phyloP scores from a whole-genome alignment of 1,140 invertebrate genomes.

The Pentalonia nigronervosa region DNA sequence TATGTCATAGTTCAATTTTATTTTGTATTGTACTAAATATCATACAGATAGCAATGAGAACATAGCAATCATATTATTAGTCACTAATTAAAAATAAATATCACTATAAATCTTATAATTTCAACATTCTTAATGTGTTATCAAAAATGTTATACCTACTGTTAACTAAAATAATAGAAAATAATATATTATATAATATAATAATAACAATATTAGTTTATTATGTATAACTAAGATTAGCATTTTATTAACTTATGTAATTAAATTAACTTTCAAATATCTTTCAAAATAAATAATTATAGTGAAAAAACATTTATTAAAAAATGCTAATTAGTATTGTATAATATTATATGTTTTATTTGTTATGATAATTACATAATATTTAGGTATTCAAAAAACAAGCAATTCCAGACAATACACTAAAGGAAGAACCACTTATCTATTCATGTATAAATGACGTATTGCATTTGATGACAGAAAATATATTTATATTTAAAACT shows the following conservation, averaged over 20 bases:
- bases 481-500: background rate
- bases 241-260: background rate
- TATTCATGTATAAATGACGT: constrained; percentile 13
- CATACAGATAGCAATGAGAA: too few species aligned
- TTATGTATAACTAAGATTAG: background rate
- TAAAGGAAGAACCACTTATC: background rate
- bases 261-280: background rate
- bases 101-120: too few species aligned
- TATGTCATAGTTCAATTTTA: too few species aligned
- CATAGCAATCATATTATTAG: too few species aligned
- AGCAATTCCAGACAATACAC: background rate
- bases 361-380: background rate
- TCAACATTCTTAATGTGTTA: too few species aligned
- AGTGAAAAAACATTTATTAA: background rate
- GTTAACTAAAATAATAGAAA: too few species aligned
- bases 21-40: too few species aligned
- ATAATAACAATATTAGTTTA: too few species aligned
- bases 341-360: background rate
- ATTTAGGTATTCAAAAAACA: background rate
- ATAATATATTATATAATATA: too few species aligned
- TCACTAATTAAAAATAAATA: too few species aligned
- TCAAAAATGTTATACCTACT: too few species aligned
- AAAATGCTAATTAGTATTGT: background rate
- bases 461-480: constrained; percentile 31
- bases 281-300: background rate